These are phyloP conservation scores for Dolomedes plantarius DNA, from an alignment of 2,888 invertebrate genomes.

Conservation along the genomic window DNA sequence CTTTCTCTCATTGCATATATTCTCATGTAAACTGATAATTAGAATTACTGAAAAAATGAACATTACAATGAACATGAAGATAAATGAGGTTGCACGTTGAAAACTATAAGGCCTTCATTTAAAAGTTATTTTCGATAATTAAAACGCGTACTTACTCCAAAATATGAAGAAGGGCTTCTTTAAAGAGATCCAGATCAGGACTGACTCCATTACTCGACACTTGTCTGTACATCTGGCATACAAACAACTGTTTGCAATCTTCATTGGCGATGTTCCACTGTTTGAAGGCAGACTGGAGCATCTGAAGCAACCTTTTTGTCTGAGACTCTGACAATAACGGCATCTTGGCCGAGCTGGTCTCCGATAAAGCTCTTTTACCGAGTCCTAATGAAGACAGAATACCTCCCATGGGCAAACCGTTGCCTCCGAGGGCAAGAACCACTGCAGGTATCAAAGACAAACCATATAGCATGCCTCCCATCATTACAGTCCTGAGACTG, in stretches of 20 bases:
- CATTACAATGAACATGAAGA: too few relatives aligned
- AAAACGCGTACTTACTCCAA: conserved; percentile 63
- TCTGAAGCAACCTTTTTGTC: conserved; percentile 50
- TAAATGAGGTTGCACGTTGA: too few relatives aligned
- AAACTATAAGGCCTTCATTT: too few relatives aligned
- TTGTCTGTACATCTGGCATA: conserved; percentile 68
- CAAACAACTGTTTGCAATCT: conserved; percentile 64
- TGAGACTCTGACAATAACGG: conserved; percentile 46
- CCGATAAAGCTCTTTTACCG: conserved; percentile 38
- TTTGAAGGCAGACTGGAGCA: conserved; percentile 61
- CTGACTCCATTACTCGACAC: conserved; percentile 63
- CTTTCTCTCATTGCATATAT: too few relatives aligned
- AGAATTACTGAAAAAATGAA: too few relatives aligned
- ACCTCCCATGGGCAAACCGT: conserved; percentile 36
- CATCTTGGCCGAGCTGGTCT: conserved; percentile 61
- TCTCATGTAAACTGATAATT: too few relatives aligned
- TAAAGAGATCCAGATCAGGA: conserved; percentile 66
- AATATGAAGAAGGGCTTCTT: conserved; percentile 59
- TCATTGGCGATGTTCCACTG: conserved; percentile 65
- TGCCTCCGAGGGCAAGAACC: conserved; percentile 46
- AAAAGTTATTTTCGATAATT: too few relatives aligned
- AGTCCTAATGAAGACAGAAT: conserved; percentile 38
- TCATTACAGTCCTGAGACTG: conserved; percentile 57
- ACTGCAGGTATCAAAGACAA: conserved; percentile 60
- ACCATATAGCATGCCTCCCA: conserved; percentile 70